Evolutionary conservation across 2,888 invertebrate species (phyloP).

Genomic region (Aphidius colemani): DNA sequence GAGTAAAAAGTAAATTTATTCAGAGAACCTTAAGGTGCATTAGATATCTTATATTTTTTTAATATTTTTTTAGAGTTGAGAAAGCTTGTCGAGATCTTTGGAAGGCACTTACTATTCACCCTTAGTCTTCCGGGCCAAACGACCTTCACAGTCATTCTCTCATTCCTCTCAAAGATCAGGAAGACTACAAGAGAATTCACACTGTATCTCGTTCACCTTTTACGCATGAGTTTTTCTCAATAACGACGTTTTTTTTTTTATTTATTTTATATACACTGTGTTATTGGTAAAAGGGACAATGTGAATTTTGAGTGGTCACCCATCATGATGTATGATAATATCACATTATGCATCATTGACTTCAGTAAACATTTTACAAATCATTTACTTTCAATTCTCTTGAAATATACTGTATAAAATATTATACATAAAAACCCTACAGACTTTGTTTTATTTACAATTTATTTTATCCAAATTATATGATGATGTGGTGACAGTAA

Average conservation of each 20-base stretch:
- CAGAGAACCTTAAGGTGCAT: neutral
- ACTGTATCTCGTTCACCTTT: conserved; percentile 24
- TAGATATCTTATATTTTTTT: conserved; percentile 5
- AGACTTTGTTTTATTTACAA: too few species aligned
- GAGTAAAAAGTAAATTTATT: too few species aligned
- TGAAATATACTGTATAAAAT: too few species aligned
- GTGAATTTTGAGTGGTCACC: neutral
- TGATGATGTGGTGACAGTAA: too few species aligned
- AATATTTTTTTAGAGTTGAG: neutral
- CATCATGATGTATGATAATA: neutral
- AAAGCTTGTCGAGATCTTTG: neutral
- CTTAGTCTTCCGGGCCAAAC: conserved; percentile 24
- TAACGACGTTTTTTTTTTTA: conserved; percentile 15
- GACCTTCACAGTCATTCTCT: conserved; percentile 7
- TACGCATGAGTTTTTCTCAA: conserved; percentile 23
- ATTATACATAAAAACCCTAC: too few species aligned
- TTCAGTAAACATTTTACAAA: too few species aligned
- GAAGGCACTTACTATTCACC: conserved; percentile 28
- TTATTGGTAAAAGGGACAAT: too few species aligned
- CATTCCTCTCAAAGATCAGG: conserved; percentile 13
- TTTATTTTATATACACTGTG: neutral
- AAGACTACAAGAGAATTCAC: conserved; percentile 21
- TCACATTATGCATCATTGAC: conserved; percentile 9
- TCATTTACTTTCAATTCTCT: too few species aligned
- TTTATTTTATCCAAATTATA: too few species aligned